These are phyloP conservation scores for Strigops habroptila DNA, from an alignment of 2,113 vertebrate genomes.

Conservation along the genomic window DNA sequence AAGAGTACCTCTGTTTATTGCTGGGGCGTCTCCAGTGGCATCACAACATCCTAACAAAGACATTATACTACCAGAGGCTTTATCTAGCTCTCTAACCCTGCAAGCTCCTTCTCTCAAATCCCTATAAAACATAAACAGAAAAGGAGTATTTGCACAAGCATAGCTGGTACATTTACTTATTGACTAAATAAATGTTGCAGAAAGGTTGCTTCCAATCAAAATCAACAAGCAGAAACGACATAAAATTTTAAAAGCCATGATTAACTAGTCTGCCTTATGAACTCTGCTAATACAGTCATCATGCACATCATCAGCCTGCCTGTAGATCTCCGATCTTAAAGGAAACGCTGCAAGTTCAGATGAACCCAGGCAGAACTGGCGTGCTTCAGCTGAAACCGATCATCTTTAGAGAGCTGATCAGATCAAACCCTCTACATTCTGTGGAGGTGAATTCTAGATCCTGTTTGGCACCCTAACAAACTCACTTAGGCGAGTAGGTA, in stretches of 20 bases:
- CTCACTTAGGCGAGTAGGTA: accelerated
- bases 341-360: background rate
- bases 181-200: background rate
- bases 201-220: background rate
- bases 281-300: background rate
- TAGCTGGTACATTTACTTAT: background rate
- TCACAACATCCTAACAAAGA: background rate
- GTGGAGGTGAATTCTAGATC: background rate
- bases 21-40: background rate
- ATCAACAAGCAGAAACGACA: background rate
- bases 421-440: background rate
- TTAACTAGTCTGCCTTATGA: background rate
- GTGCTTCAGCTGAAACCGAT: background rate
- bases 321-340: background rate
- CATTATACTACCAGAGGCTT: background rate
- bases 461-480: background rate
- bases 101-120: background rate
- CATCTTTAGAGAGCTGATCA: background rate
- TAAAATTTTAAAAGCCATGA: background rate
- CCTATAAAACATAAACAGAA: background rate
- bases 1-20: background rate
- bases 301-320: background rate
- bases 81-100: background rate
- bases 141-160: background rate
- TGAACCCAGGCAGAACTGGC: background rate